Conservation (phyloP, 2,888 invertebrate species). For the Nipponacmea schrenckii region DNA sequence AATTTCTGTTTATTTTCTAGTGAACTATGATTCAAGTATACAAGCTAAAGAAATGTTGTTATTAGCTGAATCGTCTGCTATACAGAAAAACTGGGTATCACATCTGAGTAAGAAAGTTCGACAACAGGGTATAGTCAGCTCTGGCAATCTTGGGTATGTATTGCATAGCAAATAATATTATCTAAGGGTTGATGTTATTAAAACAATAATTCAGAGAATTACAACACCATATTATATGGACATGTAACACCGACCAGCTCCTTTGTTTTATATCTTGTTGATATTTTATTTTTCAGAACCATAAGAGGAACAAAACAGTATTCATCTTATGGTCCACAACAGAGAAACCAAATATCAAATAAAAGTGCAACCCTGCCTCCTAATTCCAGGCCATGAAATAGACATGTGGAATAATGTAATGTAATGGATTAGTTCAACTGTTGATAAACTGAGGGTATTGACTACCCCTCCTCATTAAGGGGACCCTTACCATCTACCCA, state of each 20-base stretch:
- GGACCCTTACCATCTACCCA: too few relatives aligned
- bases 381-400: slow-evolving; percentile 40
- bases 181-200: too few relatives aligned
- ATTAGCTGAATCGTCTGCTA: slow-evolving; percentile 84
- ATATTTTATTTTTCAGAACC: slow-evolving; percentile 18
- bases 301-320: slow-evolving; percentile 57
- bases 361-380: slow-evolving; percentile 53
- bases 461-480: too few relatives aligned
- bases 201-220: too few relatives aligned
- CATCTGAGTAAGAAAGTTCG: slow-evolving; percentile 90
- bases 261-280: too few relatives aligned
- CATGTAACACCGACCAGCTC: too few relatives aligned
- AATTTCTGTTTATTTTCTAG: slow-evolving; percentile 58
- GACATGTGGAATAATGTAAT: too few relatives aligned
- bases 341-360: slow-evolving; percentile 37
- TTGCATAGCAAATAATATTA: not conserved
- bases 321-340: slow-evolving; percentile 57
- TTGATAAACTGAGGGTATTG: too few relatives aligned
- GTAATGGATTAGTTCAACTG: too few relatives aligned
- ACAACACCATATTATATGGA: too few relatives aligned
- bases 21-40: slow-evolving; percentile 85
- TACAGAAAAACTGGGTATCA: slow-evolving; percentile 93
- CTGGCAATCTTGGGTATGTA: slow-evolving; percentile 54
- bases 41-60: slow-evolving; percentile 93
- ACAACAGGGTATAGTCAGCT: slow-evolving; percentile 73